Evolutionary conservation across 2,888 invertebrate genomes (phyloP).

Genomic region (Amblyteles armatorius): DNA sequence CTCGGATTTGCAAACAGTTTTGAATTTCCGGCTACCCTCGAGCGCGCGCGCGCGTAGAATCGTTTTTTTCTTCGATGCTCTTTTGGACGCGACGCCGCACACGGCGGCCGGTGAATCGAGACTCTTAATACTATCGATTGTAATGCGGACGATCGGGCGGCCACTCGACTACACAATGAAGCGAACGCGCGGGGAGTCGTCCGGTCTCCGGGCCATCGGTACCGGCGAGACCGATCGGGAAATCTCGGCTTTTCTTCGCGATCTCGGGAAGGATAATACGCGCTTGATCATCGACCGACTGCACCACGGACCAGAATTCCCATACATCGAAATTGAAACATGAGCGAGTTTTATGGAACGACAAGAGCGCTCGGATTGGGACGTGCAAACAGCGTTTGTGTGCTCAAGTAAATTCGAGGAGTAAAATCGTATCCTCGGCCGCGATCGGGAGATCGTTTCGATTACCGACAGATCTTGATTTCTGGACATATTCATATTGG

Average conservation of each 20-base stretch:
- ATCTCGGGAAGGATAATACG: slow-evolving; percentile 56
- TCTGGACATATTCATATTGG: slow-evolving; percentile 16
- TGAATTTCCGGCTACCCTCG: slow-evolving; percentile 67
- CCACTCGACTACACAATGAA: slow-evolving; percentile 67
- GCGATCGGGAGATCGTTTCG: slow-evolving; percentile 14
- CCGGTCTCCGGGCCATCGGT: slow-evolving; percentile 21
- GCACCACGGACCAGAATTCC: slow-evolving; percentile 26
- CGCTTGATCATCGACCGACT: slow-evolving; percentile 55
- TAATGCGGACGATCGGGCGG: slow-evolving; percentile 61
- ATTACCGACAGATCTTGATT: slow-evolving; percentile 33
- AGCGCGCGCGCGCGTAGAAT: slow-evolving; percentile 60
- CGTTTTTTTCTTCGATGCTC: slow-evolving; percentile 72
- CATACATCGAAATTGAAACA: slow-evolving; percentile 44
- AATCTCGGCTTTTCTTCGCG: slow-evolving; percentile 55
- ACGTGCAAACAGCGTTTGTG: slow-evolving; percentile 5
- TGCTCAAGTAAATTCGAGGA: neutral
- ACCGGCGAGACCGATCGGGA: slow-evolving; percentile 42
- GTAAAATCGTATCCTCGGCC: slow-evolving; percentile 2
- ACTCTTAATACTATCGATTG: slow-evolving; percentile 47
- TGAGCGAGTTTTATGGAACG: slow-evolving; percentile 30
- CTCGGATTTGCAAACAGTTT: slow-evolving; percentile 79
- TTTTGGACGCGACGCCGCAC: slow-evolving; percentile 74
- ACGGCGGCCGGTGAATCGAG: slow-evolving; percentile 67
- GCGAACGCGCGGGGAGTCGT: slow-evolving; percentile 63
- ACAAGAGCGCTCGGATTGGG: slow-evolving; percentile 25